A percentile compares a stretch with the other conserved stretches of the same genome.
phyloP scores from a whole-genome alignment of 2,888 invertebrate genomes.

The Eumerus sabulonum region DNA sequence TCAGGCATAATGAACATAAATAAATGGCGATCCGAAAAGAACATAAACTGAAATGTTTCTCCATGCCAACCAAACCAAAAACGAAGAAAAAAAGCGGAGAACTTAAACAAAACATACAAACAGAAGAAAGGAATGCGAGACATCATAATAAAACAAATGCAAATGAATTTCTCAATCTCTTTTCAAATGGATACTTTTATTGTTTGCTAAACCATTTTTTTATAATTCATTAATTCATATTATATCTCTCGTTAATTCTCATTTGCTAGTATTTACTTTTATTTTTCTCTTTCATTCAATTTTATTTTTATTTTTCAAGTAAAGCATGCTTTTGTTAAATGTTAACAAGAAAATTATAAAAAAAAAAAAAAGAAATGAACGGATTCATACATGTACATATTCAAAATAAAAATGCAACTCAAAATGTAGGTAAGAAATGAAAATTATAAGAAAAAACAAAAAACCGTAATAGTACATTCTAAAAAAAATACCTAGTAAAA shows the following conservation, averaged over 20 bases:
- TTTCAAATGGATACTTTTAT: constrained; percentile 50
- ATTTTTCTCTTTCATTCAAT: constrained; percentile 18
- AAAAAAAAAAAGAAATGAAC: constrained; percentile 53
- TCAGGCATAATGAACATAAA: no score
- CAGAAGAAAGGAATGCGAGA: no score
- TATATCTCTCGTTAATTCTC: no score
- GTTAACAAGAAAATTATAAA: constrained; percentile 61
- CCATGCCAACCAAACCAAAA: constrained; percentile 53
- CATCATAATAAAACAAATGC: constrained; percentile 60
- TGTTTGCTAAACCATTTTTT: constrained; percentile 49
- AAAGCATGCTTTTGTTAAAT: constrained; percentile 68
- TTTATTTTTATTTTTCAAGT: constrained; percentile 31
- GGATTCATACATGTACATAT: constrained; percentile 26
- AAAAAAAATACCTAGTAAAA: constrained; percentile 37
- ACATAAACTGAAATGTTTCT: constrained; percentile 21
- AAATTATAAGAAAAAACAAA: constrained; percentile 35
- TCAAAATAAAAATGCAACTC: neutral
- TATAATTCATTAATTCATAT: constrained; percentile 30
- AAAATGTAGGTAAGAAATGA: no score
- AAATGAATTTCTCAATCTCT: constrained; percentile 26
- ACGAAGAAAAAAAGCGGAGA: constrained; percentile 27
- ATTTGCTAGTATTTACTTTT: constrained; percentile 37
- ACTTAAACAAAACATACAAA: constrained; percentile 21
- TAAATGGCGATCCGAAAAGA: neutral
- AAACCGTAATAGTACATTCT: constrained; percentile 23